These are phyloP conservation scores for Crotalus adamanteus DNA, from an alignment of 2,797 vertebrate species.

Conservation along the genomic window DNA sequence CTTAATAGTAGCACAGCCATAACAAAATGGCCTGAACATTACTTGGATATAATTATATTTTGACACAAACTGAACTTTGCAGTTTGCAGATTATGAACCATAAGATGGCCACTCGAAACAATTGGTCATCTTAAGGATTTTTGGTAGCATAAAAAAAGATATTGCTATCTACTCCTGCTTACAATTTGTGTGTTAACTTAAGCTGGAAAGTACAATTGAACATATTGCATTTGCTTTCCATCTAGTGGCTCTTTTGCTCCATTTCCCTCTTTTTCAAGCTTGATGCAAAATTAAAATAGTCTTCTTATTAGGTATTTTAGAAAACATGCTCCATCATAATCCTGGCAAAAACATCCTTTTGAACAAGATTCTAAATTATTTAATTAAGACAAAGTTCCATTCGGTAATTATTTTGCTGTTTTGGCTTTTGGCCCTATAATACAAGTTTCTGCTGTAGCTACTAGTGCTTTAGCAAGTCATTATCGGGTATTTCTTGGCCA, in stretches of 20 bases:
- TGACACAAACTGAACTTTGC: not conserved
- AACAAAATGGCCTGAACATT: not conserved
- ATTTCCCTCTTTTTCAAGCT: not conserved
- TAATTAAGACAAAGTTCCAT: not conserved
- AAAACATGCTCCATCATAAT: not conserved
- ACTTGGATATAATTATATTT: not conserved
- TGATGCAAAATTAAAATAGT: constrained; percentile 5
- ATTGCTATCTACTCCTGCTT: not conserved
- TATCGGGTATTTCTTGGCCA: not conserved
- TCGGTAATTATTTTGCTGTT: not conserved
- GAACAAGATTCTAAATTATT: not conserved
- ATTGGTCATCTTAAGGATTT: not conserved
- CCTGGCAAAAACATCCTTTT: not conserved
- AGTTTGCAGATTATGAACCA: not conserved
- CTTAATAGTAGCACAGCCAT: not conserved
- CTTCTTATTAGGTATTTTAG: not conserved
- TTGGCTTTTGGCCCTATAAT: not conserved
- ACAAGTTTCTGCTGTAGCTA: not conserved
- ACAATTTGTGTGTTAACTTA: not conserved
- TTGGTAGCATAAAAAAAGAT: not conserved
- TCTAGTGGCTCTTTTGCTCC: not conserved
- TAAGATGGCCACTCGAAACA: not conserved
- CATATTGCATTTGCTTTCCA: not conserved
- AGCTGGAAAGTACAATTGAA: not conserved
- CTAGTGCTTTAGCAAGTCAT: not conserved